phyloP scores from a whole-genome alignment of 1,140 invertebrate species.

The Acromyrmex charruanus region DNA sequence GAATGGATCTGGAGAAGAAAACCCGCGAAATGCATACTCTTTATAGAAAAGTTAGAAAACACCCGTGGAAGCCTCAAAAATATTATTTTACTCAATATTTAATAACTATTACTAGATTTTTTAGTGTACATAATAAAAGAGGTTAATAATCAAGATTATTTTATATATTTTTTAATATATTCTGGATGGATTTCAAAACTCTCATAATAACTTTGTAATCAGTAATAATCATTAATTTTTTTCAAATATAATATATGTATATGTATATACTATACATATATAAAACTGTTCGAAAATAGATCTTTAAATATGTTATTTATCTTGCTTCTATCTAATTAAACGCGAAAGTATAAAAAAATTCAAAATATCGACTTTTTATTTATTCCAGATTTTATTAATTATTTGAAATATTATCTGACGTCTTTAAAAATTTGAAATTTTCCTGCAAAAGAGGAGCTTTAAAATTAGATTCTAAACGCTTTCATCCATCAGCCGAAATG shows the following conservation, averaged over 20 bases:
- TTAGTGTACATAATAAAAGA: neutral
- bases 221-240: neutral
- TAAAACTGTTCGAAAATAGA: neutral
- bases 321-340: neutral
- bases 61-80: too few relatives aligned
- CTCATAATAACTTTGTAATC: neutral
- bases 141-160: neutral
- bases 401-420: neutral
- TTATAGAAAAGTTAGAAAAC: too few relatives aligned
- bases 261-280: neutral
- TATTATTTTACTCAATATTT: too few relatives aligned
- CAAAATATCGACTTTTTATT: neutral
- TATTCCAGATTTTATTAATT: neutral
- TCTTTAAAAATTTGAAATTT: neutral
- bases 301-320: neutral
- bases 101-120: too few relatives aligned
- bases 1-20: too few relatives aligned
- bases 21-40: too few relatives aligned
- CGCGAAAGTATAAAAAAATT: neutral
- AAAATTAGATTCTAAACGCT: neutral
- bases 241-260: neutral
- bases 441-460: neutral
- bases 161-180: too few relatives aligned
- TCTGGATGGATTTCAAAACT: neutral
- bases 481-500: neutral